Evolutionary conservation across 2,888 invertebrate genomes (phyloP).

Genomic region (Daptonema setosum): DNA sequence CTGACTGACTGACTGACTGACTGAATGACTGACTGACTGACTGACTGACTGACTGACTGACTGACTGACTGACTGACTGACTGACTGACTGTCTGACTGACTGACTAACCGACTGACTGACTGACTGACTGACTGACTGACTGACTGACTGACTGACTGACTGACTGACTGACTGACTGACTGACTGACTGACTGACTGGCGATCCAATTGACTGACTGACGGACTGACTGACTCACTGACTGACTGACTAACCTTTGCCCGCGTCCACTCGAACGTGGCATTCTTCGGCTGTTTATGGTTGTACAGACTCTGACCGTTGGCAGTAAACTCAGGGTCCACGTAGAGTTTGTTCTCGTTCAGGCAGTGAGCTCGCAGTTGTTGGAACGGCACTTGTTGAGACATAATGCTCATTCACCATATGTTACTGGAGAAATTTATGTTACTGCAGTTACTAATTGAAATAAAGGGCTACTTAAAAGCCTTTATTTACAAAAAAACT

Average conservation of each 20-base stretch:
- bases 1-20: constrained; percentile 66
- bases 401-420: too few species aligned
- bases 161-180: constrained; percentile 38
- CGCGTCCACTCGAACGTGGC: constrained; percentile 71
- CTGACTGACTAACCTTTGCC: constrained; percentile 42
- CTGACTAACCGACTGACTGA: not conserved
- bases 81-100: too few species aligned
- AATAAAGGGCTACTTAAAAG: too few species aligned
- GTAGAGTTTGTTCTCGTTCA: not conserved
- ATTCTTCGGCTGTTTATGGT: constrained; percentile 76
- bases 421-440: too few species aligned
- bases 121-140: constrained; percentile 49
- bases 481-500: too few species aligned
- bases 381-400: too few species aligned
- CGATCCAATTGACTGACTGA: constrained; percentile 37
- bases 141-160: constrained; percentile 50
- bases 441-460: too few species aligned
- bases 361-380: not conserved
- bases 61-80: constrained; percentile 68
- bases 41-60: constrained; percentile 38
- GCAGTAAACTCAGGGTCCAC: constrained; percentile 34
- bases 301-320: constrained; percentile 65
- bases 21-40: too few species aligned
- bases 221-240: not conserved
- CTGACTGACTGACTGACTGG: constrained; percentile 70